Evolutionary conservation across 2,113 vertebrate species (phyloP).

Genomic region (Synodontis membranacea): DNA sequence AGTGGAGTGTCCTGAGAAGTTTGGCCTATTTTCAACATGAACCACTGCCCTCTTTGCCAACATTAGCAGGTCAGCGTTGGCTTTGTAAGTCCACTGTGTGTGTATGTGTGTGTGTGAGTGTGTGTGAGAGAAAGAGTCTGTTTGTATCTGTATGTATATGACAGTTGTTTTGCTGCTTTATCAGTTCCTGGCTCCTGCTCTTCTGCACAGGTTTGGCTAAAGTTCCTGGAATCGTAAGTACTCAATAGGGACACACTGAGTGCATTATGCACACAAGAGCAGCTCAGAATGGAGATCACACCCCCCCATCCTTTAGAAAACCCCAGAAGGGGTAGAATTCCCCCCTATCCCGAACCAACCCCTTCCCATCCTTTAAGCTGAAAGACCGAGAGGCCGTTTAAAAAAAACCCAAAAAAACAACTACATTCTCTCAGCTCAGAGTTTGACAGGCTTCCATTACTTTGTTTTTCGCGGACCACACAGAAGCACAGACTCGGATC

Average conservation of each 20-base stretch:
- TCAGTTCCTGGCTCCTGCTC: background rate
- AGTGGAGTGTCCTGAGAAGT: constrained; percentile 29
- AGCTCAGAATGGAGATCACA: constrained; percentile 9
- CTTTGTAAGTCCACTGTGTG: background rate
- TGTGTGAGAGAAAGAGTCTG: background rate
- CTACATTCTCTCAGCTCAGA: background rate
- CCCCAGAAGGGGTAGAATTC: background rate
- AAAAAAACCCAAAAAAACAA: constrained; percentile 19
- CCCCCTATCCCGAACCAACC: background rate
- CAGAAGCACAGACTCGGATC: background rate
- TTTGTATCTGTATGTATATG: background rate
- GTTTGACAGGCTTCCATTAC: constrained; percentile 18
- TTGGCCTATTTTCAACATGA: constrained; percentile 36
- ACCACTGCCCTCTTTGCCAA: constrained; percentile 33
- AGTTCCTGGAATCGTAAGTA: background rate
- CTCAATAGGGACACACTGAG: constrained; percentile 4
- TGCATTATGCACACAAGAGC: constrained; percentile 29
- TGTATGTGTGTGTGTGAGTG: constrained; percentile 18
- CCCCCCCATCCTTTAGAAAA: constrained; percentile 11
- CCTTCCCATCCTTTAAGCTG: constrained; percentile 2
- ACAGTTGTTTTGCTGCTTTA: constrained; percentile 5
- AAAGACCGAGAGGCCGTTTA: constrained; percentile 9
- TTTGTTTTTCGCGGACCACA: constrained; percentile 30
- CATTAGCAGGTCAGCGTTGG: constrained; percentile 36
- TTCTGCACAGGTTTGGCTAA: constrained; percentile 9